Conservation (phyloP, 2,113 vertebrate species). For the Ochotona princeps region DNA sequence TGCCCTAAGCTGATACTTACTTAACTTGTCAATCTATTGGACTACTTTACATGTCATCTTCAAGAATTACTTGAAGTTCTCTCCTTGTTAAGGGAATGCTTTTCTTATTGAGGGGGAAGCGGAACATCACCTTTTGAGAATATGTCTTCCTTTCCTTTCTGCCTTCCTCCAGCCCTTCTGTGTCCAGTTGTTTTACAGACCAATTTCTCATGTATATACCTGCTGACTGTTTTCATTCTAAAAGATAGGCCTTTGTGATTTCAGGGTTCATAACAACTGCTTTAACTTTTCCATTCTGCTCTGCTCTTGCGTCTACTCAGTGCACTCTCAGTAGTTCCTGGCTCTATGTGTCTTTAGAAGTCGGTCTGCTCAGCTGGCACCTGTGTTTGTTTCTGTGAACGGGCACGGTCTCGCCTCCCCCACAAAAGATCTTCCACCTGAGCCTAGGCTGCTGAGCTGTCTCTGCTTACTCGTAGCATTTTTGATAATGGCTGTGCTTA, state of each 20-base stretch:
- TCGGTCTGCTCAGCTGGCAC: neutral
- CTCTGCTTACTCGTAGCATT: conserved; percentile 66
- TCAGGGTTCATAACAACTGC: neutral
- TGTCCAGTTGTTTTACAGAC: neutral
- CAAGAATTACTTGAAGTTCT: too few species aligned
- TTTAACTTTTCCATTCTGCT: conserved; percentile 12
- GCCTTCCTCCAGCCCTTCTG: neutral
- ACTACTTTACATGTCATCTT: neutral
- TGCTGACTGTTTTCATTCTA: neutral
- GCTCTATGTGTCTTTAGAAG: conserved; percentile 56
- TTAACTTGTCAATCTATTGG: neutral
- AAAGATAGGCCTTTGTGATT: neutral
- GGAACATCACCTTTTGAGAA: neutral
- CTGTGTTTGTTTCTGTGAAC: neutral
- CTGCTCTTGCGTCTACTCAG: neutral
- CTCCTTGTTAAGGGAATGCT: neutral
- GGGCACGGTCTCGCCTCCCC: neutral
- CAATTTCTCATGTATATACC: neutral
- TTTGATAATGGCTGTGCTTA: conserved; percentile 75
- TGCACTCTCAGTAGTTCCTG: conserved; percentile 42
- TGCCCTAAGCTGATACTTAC: neutral
- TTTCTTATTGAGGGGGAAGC: neutral
- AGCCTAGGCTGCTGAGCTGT: neutral
- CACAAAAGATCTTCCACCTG: neutral
- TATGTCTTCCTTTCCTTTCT: neutral